Evolutionary conservation across 1,140 invertebrate genomes (phyloP).

Genomic region (Wiebesia pumilae): DNA sequence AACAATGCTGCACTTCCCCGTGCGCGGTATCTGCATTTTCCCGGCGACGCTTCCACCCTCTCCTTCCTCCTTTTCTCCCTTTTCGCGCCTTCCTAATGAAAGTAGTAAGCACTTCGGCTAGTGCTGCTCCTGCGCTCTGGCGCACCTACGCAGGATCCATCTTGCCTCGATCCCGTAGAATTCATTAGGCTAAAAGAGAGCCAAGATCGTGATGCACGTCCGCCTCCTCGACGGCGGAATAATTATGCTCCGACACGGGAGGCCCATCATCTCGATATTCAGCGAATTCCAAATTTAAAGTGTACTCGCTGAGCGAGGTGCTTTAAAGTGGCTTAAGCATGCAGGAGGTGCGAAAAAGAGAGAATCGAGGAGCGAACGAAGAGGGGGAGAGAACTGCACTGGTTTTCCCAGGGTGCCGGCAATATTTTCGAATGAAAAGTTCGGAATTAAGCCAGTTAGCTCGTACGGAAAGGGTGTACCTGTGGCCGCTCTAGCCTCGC

Average conservation of each 20-base stretch:
- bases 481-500: neutral
- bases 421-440: slow-evolving; percentile 49
- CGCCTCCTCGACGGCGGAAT: slow-evolving; percentile 24
- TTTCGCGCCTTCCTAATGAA: slow-evolving; percentile 42
- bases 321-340: slow-evolving; percentile 39
- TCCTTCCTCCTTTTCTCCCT: neutral
- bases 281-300: slow-evolving; percentile 50
- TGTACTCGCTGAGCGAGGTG: slow-evolving; percentile 4
- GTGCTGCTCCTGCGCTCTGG: neutral
- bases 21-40: slow-evolving; percentile 22
- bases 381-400: neutral
- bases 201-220: slow-evolving; percentile 4
- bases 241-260: slow-evolving; percentile 47
- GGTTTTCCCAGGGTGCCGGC: neutral
- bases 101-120: neutral
- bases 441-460: slow-evolving; percentile 48
- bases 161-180: slow-evolving; percentile 25
- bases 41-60: neutral
- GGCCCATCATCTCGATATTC: slow-evolving; percentile 42
- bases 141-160: slow-evolving; percentile 27
- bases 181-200: slow-evolving; percentile 34
- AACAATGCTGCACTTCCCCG: slow-evolving; percentile 22
- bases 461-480: slow-evolving; percentile 41
- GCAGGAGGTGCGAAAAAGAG: slow-evolving; percentile 37
- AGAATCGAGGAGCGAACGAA: slow-evolving; percentile 21